Evolutionary conservation across 2,113 vertebrate genomes (phyloP).

Genomic region (Nanorana parkeri): DNA sequence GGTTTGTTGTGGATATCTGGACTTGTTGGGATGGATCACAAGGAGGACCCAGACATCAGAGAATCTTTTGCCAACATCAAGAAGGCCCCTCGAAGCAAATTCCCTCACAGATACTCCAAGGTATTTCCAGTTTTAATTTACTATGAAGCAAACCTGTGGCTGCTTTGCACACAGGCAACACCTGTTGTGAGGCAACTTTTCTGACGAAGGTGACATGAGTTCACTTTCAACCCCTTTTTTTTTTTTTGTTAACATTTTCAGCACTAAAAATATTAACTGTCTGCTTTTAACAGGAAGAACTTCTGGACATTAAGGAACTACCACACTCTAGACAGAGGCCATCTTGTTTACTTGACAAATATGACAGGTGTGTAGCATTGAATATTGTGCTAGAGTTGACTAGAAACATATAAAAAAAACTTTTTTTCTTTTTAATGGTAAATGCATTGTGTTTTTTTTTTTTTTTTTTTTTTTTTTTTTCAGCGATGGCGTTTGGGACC

Average conservation of each 20-base stretch:
- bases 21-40: conserved; percentile 82
- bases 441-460: background rate
- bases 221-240: background rate
- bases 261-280: background rate
- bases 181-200: too few species aligned
- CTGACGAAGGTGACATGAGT: too few species aligned
- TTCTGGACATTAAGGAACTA: conserved; percentile 92
- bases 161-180: too few species aligned
- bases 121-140: conserved; percentile 64
- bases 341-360: conserved; percentile 93
- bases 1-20: conserved; percentile 36
- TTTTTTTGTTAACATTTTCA: too few species aligned
- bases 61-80: conserved; percentile 74
- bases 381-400: background rate
- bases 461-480: background rate
- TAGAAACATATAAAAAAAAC: too few species aligned
- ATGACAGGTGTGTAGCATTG: conserved; percentile 88
- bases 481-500: conserved; percentile 97
- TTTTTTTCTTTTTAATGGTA: too few species aligned
- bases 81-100: conserved; percentile 67
- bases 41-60: conserved; percentile 79
- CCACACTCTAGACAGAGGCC: conserved; percentile 93
- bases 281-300: conserved; percentile 81
- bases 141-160: too few species aligned
- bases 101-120: conserved; percentile 90